These are phyloP conservation scores for Cetonia aurata DNA, from an alignment of 2,888 invertebrate species.

Conservation along the genomic window DNA sequence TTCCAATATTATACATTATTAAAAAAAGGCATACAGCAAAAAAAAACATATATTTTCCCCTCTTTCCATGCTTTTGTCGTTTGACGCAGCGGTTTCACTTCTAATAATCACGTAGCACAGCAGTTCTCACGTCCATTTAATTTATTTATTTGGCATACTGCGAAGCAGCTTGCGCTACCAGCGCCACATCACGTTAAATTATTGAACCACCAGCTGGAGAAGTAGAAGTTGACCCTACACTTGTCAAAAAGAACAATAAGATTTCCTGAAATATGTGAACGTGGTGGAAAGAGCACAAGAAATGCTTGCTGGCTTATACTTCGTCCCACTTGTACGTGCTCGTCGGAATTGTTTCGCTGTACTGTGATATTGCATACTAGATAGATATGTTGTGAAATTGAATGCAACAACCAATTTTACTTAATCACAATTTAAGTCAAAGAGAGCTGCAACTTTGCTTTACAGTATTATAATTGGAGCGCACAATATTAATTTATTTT, in stretches of 20 bases:
- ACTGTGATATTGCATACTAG: no score
- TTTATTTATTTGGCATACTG: constrained; percentile 28
- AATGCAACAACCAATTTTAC: no score
- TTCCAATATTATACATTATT: constrained; percentile 8
- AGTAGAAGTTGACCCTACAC: neutral
- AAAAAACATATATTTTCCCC: constrained; percentile 6
- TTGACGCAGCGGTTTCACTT: constrained; percentile 5
- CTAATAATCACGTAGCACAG: constrained; percentile 23
- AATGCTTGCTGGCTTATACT: no score
- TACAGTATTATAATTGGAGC: no score
- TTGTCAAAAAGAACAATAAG: constrained; percentile 31
- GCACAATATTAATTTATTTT: no score
- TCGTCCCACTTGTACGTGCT: no score
- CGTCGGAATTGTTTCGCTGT: no score
- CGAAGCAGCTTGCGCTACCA: constrained; percentile 10
- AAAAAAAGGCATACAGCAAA: neutral
- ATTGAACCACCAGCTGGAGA: constrained; percentile 6
- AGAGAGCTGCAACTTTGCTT: no score
- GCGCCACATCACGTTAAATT: constrained; percentile 7
- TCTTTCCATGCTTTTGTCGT: neutral
- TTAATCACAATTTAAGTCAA: no score
- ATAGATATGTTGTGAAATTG: no score
- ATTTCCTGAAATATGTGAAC: constrained; percentile 9
- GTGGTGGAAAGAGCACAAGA: no score
- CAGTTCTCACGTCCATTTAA: constrained; percentile 28